phyloP scores from a whole-genome alignment of 2,888 invertebrate genomes.

The Andrena hattorfiana region DNA sequence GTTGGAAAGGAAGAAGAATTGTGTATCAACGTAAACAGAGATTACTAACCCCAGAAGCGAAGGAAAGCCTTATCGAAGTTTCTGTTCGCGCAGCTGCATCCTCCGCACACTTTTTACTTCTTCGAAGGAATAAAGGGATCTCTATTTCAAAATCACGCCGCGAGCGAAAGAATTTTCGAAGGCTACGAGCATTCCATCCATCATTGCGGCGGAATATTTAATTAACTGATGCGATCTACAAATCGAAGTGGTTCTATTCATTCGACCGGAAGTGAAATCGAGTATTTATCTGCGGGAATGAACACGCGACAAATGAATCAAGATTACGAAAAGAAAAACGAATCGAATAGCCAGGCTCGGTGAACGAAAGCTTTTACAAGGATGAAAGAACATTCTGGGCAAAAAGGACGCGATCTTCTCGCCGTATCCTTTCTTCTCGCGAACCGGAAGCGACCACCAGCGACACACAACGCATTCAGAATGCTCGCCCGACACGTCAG shows the following conservation, averaged over 20 bases:
- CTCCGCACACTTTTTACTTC: neutral
- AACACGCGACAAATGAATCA: too few relatives aligned
- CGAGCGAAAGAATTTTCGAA: neutral
- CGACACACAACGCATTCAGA: constrained; percentile 62
- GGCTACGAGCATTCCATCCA: neutral
- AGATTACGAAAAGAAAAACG: neutral
- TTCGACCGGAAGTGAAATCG: neutral
- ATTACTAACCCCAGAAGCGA: constrained; percentile 17
- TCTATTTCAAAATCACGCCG: neutral
- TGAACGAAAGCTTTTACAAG: constrained; percentile 43
- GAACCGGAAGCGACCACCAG: constrained; percentile 48
- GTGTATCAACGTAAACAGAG: neutral
- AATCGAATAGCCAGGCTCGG: neutral
- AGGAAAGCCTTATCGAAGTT: constrained; percentile 24
- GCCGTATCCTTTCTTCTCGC: constrained; percentile 51
- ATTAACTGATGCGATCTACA: neutral
- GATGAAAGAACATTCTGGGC: constrained; percentile 29
- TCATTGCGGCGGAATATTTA: neutral
- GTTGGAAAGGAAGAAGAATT: neutral
- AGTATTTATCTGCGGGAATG: neutral
- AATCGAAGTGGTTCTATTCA: neutral
- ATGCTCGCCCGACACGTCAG: constrained; percentile 56
- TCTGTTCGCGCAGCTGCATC: constrained; percentile 26
- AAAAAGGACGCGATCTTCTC: constrained; percentile 51
- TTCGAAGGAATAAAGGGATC: constrained; percentile 4